phyloP scores from a whole-genome alignment of 2,113 vertebrate genomes.

The Microcebus griseorufus region DNA sequence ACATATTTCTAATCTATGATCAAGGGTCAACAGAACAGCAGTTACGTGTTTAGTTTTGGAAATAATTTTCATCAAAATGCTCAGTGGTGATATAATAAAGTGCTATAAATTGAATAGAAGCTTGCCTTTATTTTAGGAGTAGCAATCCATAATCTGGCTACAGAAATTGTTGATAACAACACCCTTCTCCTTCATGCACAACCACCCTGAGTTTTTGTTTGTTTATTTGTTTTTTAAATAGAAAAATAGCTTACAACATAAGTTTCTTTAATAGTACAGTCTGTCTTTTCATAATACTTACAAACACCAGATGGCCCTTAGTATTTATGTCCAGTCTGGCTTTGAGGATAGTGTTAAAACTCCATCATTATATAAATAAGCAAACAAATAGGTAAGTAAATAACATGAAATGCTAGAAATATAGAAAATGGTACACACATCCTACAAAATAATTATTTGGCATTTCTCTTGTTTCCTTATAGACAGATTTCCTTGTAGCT shows the following conservation, averaged over 20 bases:
- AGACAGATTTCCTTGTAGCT: neutral
- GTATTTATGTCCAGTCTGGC: neutral
- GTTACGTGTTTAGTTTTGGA: neutral
- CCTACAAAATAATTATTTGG: neutral
- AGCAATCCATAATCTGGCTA: neutral
- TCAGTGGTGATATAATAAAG: neutral
- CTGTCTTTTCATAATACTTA: neutral
- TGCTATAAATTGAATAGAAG: neutral
- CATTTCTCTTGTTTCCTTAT: neutral
- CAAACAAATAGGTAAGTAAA: too few species aligned
- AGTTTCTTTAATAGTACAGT: neutral
- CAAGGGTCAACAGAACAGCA: neutral
- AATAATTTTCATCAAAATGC: neutral
- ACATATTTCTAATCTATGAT: neutral
- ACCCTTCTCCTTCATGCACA: neutral
- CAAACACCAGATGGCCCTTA: neutral
- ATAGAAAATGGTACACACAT: neutral
- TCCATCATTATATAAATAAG: neutral
- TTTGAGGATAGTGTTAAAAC: neutral
- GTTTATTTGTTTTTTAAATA: too few species aligned
- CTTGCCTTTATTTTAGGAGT: neutral
- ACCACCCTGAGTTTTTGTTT: neutral
- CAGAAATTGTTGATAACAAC: neutral
- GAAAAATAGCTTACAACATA: too few species aligned
- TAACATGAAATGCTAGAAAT: neutral